Percentiles rank a stretch among this genome's conserved stretches.
phyloP scores from a whole-genome alignment of 2,888 invertebrate genomes.

The Lampropteryx suffumata region DNA sequence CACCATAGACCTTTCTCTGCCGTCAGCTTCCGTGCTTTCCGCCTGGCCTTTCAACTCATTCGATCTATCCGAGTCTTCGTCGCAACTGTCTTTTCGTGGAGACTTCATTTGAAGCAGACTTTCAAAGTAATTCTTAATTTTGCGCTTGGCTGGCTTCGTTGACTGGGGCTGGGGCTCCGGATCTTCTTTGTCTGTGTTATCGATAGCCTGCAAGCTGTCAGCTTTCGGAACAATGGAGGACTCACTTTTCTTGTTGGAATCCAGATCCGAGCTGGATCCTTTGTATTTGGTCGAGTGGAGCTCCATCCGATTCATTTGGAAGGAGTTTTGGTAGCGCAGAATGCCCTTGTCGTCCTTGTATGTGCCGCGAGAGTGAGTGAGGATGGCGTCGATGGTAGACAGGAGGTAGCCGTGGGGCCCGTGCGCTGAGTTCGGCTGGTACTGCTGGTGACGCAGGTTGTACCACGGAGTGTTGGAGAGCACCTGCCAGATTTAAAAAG shows the following conservation, averaged over 20 bases:
- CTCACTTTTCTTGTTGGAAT: neutral
- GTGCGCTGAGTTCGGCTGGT: conserved; percentile 78
- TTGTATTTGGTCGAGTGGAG: conserved; percentile 15
- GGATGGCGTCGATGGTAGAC: conserved; percentile 42
- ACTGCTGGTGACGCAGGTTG: conserved; percentile 83
- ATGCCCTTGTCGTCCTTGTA: conserved; percentile 44
- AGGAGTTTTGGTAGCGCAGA: conserved; percentile 40
- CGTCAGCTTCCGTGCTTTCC: neutral
- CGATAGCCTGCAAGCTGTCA: conserved; percentile 1
- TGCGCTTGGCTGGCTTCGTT: conserved; percentile 27
- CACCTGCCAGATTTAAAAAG: no score
- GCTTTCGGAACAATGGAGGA: neutral
- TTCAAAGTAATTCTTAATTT: conserved; percentile 36
- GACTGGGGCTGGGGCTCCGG: conserved; percentile 1
- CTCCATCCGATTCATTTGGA: conserved; percentile 32
- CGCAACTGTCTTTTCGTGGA: conserved; percentile 9
- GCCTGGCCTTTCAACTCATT: neutral
- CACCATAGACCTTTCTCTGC: conserved; percentile 37
- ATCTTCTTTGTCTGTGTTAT: neutral
- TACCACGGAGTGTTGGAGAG: conserved; percentile 77
- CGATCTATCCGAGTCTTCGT: neutral
- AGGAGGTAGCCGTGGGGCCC: conserved; percentile 69
- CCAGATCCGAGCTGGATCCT: neutral
- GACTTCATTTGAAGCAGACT: conserved; percentile 34
- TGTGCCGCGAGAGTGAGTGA: conserved; percentile 28